Evolutionary conservation across 2,113 vertebrate species (phyloP).

Genomic region (Labrus mixtus): DNA sequence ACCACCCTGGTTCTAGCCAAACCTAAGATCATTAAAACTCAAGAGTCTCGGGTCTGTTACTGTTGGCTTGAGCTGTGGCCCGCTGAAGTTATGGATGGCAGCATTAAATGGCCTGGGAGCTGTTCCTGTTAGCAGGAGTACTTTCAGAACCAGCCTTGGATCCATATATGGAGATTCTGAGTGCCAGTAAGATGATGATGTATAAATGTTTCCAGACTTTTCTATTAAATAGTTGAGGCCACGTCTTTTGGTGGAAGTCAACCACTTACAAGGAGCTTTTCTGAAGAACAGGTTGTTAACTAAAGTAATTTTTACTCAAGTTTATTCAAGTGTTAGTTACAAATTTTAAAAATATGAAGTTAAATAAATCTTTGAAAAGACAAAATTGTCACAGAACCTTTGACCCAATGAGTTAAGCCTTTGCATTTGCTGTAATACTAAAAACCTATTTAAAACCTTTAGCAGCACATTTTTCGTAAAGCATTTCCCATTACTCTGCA

Average conservation of each 20-base stretch:
- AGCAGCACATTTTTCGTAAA: no score
- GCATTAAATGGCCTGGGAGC: conserved; percentile 23
- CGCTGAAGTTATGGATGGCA: conserved; percentile 48
- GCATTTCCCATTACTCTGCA: no score
- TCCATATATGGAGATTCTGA: conserved; percentile 46
- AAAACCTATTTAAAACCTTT: no score
- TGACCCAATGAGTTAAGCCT: no score
- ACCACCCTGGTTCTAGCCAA: conserved; percentile 27
- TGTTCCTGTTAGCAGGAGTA: conserved; percentile 31
- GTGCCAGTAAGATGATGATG: conserved; percentile 25
- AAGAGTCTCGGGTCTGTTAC: conserved; percentile 40
- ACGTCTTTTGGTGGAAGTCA: not conserved
- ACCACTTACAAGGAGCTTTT: not conserved
- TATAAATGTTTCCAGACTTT: conserved; percentile 3
- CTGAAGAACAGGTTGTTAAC: not conserved
- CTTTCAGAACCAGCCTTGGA: conserved; percentile 18
- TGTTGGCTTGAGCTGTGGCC: conserved; percentile 43
- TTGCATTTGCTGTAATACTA: no score
- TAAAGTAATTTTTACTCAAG: not conserved
- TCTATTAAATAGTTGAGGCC: not conserved
- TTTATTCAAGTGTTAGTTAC: no score
- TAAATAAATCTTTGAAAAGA: no score
- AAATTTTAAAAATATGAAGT: not conserved
- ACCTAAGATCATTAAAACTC: conserved; percentile 40
- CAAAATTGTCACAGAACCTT: no score